A percentile compares a stretch with the other conserved stretches of the same genome.
Evolutionary conservation across 1,140 invertebrate genomes (phyloP).

Genomic region (Lanistes nyassanus): DNA sequence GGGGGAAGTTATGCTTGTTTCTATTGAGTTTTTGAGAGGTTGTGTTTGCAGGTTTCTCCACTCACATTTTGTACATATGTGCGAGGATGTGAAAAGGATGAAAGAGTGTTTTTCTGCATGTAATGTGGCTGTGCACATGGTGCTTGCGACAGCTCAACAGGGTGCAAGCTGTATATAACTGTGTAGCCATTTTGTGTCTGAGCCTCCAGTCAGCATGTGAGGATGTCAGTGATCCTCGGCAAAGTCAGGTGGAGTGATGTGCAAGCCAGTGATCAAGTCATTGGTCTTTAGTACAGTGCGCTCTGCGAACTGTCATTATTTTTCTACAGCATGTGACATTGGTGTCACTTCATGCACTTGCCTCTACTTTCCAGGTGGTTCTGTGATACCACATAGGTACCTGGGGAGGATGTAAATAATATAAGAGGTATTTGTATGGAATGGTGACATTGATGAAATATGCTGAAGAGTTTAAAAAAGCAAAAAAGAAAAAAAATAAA

Average conservation of each 20-base stretch:
- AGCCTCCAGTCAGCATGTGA: conserved; percentile 23
- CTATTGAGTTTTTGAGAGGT: too few relatives aligned
- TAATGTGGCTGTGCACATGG: too few relatives aligned
- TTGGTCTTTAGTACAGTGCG: conserved; percentile 22
- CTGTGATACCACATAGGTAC: not conserved
- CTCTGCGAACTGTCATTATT: conserved; percentile 27
- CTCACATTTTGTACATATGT: too few relatives aligned
- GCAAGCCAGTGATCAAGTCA: conserved; percentile 23
- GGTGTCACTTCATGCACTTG: conserved; percentile 8
- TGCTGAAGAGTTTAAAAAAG: conserved; percentile 8
- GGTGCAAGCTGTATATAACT: conserved; percentile 8
- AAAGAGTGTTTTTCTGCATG: too few relatives aligned
- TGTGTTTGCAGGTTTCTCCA: too few relatives aligned
- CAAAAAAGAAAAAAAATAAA: conserved; percentile 23
- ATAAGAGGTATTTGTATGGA: conserved; percentile 17
- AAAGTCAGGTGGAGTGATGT: conserved; percentile 13
- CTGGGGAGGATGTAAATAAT: conserved; percentile 26
- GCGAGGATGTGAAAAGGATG: too few relatives aligned
- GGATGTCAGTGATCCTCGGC: conserved; percentile 11
- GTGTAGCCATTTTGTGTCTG: conserved; percentile 22
- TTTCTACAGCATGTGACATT: conserved; percentile 29
- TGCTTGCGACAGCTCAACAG: too few relatives aligned
- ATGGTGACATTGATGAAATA: conserved; percentile 19
- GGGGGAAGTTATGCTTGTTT: too few relatives aligned
- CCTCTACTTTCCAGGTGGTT: conserved; percentile 17